These are phyloP conservation scores for Clostera curtula DNA, from an alignment of 2,888 invertebrate species.

Conservation along the genomic window DNA sequence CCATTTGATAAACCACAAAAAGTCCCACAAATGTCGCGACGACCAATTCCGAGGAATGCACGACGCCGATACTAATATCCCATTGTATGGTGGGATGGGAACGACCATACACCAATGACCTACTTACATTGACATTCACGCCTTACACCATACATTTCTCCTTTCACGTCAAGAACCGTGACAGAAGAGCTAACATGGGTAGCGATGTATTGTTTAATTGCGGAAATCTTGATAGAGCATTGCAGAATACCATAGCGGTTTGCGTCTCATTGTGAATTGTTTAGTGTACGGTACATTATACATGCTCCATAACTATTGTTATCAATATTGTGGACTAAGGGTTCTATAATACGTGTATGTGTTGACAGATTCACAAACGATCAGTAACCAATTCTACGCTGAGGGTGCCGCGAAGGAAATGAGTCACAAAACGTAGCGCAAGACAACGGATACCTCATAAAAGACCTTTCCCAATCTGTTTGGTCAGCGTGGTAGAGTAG, in stretches of 20 bases:
- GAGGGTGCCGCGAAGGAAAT: too few species aligned
- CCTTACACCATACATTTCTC: slow-evolving; percentile 8
- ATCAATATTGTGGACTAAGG: slow-evolving; percentile 4
- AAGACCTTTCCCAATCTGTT: too few species aligned
- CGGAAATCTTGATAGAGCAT: slow-evolving; percentile 1
- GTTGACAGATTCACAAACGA: too few species aligned
- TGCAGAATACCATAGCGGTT: slow-evolving; percentile 9
- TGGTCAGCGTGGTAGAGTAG: too few species aligned
- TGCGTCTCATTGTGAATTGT: slow-evolving; percentile 17
- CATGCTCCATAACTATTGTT: slow-evolving; percentile 28
- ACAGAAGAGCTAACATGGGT: neutral
- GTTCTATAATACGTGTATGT: too few species aligned
- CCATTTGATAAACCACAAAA: neutral
- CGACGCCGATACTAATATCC: slow-evolving; percentile 21
- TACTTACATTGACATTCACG: slow-evolving; percentile 2
- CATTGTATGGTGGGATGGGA: slow-evolving; percentile 17
- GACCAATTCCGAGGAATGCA: slow-evolving; percentile 8
- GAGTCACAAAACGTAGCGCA: too few species aligned
- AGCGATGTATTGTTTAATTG: slow-evolving; percentile 10
- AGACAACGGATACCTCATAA: too few species aligned
- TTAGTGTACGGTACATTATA: slow-evolving; percentile 25
- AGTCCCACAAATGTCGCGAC: slow-evolving; percentile 9
- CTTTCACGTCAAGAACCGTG: slow-evolving; percentile 2
- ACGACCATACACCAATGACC: slow-evolving; percentile 8
- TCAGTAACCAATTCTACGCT: too few species aligned